Percentiles rank a stretch among this genome's conserved stretches.
Evolutionary conservation across 2,888 invertebrate genomes (phyloP).

Genomic region (Octonoba sinensis): DNA sequence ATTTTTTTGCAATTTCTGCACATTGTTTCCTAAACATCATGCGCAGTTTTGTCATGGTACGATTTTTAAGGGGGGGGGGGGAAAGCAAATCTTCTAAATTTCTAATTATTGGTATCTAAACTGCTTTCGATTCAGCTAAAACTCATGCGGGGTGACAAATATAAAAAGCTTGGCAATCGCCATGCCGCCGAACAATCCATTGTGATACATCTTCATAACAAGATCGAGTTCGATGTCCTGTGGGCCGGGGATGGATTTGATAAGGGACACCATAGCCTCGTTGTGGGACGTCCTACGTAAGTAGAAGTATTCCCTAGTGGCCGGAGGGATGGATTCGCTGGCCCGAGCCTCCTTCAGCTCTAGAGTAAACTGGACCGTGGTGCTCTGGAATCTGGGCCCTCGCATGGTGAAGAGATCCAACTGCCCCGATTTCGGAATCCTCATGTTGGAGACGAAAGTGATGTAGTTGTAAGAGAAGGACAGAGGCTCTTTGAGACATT

Average conservation of each 20-base stretch:
- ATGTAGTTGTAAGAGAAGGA: constrained; percentile 94
- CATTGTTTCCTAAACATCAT: too few relatives aligned
- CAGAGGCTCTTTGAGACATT: constrained; percentile 84
- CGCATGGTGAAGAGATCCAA: constrained; percentile 89
- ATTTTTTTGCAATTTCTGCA: too few relatives aligned
- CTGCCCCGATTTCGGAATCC: constrained; percentile 77
- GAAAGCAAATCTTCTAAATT: too few relatives aligned
- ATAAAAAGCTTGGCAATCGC: constrained; percentile 88
- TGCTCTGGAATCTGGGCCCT: constrained; percentile 81
- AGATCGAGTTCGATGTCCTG: constrained; percentile 91
- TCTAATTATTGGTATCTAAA: too few relatives aligned
- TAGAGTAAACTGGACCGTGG: constrained; percentile 82
- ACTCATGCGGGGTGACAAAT: constrained; percentile 86
- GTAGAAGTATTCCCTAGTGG: constrained; percentile 69
- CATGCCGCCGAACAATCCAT: constrained; percentile 82
- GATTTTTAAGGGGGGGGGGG: too few relatives aligned
- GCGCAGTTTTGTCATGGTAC: too few relatives aligned
- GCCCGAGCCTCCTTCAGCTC: constrained; percentile 76
- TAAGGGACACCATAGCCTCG: constrained; percentile 83
- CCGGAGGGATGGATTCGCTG: constrained; percentile 72
- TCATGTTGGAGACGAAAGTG: constrained; percentile 87
- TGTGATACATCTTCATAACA: constrained; percentile 85
- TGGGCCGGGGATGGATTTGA: constrained; percentile 83
- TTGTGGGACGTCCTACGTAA: constrained; percentile 75
- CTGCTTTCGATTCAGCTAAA: constrained; percentile 71